Percentiles rank a stretch among this genome's conserved stretches.
Conservation (phyloP, 2,797 vertebrate species). For the Tolypeutes matacus region DNA sequence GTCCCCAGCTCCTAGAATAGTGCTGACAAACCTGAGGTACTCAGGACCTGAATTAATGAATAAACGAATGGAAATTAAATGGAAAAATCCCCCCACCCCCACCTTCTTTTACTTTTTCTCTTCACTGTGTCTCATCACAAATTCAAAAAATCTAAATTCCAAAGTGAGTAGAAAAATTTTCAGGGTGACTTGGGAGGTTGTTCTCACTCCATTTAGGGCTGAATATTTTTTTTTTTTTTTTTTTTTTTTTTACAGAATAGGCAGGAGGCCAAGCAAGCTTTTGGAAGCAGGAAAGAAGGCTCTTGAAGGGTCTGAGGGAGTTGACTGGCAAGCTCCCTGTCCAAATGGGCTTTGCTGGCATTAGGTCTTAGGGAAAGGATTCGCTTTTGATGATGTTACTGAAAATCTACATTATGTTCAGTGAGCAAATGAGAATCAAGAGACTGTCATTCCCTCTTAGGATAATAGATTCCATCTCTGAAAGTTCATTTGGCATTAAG, state of each 20-base stretch:
- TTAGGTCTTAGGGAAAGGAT: neutral
- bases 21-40: too few relatives aligned
- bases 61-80: neutral
- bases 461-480: conserved; percentile 14
- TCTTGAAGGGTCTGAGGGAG: rapidly evolving
- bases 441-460: conserved; percentile 20
- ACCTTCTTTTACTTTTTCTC: neutral
- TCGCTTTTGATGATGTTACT: neutral
- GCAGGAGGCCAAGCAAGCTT: neutral
- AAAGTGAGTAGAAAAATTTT: neutral
- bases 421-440: conserved; percentile 28
- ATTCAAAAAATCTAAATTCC: conserved; percentile 38
- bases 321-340: neutral
- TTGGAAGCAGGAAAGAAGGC: neutral
- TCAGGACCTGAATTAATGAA: neutral
- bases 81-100: neutral
- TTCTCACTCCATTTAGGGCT: neutral
- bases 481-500: conserved; percentile 62
- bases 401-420: neutral
- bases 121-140: neutral
- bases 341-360: neutral
- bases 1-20: neutral
- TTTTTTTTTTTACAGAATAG: neutral
- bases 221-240: neutral
- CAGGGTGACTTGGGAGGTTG: neutral